Evolutionary conservation across 1,140 invertebrate genomes (phyloP).

Genomic region (Brevipalpus yothersi): DNA sequence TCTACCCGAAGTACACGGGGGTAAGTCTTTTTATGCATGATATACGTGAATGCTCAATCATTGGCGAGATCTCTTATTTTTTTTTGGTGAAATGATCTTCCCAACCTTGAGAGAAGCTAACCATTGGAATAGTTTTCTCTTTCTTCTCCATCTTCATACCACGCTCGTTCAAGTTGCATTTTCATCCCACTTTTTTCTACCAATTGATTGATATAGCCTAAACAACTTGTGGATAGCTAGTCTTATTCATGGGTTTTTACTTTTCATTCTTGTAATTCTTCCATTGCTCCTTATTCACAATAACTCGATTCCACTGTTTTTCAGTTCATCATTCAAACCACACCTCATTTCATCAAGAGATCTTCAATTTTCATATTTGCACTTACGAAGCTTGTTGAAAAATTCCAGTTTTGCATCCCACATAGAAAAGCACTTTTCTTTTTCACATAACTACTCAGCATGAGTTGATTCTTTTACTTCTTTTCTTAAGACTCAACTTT

Average conservation of each 20-base stretch:
- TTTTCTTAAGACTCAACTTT: not conserved
- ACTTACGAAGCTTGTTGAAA: not conserved
- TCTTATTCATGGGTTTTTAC: too few relatives aligned
- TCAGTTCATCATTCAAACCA: too few relatives aligned
- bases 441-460: not conserved
- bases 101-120: not conserved
- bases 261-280: not conserved
- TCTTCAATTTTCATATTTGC: too few relatives aligned
- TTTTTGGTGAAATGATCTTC: not conserved
- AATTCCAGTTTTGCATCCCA: not conserved
- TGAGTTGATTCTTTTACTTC: not conserved
- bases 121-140: too few relatives aligned
- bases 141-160: too few relatives aligned
- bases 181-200: too few relatives aligned
- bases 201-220: too few relatives aligned
- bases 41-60: not conserved
- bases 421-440: not conserved
- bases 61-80: not conserved
- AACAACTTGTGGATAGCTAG: too few relatives aligned
- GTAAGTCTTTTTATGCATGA: not conserved
- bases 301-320: not conserved
- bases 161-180: too few relatives aligned
- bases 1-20: not conserved
- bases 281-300: not conserved
- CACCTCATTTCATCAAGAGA: too few relatives aligned